Percentiles rank a stretch among this genome's conserved stretches.
Evolutionary conservation across 2,888 invertebrate genomes (phyloP).

Genomic region (Tethea ocularis): DNA sequence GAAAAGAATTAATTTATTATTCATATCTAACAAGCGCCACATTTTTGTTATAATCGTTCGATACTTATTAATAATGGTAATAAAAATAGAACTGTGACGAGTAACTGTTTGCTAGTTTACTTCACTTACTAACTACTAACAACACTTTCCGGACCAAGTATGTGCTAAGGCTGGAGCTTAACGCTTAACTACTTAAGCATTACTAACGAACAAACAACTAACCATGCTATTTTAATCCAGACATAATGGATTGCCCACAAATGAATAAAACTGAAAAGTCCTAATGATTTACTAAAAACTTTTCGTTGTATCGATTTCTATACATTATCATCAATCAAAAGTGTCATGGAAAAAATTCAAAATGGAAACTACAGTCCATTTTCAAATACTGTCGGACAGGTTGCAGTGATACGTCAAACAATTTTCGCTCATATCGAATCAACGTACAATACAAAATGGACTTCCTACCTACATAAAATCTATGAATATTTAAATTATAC

Average conservation of each 20-base stretch:
- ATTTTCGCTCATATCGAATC: slow-evolving; percentile 1
- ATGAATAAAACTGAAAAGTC: background rate
- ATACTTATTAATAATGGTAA: too few species aligned
- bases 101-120: too few species aligned
- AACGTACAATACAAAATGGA: background rate
- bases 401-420: slow-evolving; percentile 3
- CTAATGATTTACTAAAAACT: background rate
- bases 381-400: background rate
- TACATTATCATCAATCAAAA: slow-evolving; percentile 3
- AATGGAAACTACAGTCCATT: slow-evolving; percentile 2
- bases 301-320: background rate
- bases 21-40: too few species aligned
- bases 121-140: too few species aligned
- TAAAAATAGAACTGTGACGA: too few species aligned
- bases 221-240: too few species aligned
- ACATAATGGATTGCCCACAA: background rate
- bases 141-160: too few species aligned
- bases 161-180: too few species aligned
- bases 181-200: too few species aligned
- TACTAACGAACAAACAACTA: too few species aligned
- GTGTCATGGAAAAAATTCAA: background rate
- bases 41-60: too few species aligned
- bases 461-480: background rate
- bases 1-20: too few species aligned
- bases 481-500: background rate